Evolutionary conservation across 2,113 vertebrate genomes (phyloP).

Genomic region (Cercocebus atys): DNA sequence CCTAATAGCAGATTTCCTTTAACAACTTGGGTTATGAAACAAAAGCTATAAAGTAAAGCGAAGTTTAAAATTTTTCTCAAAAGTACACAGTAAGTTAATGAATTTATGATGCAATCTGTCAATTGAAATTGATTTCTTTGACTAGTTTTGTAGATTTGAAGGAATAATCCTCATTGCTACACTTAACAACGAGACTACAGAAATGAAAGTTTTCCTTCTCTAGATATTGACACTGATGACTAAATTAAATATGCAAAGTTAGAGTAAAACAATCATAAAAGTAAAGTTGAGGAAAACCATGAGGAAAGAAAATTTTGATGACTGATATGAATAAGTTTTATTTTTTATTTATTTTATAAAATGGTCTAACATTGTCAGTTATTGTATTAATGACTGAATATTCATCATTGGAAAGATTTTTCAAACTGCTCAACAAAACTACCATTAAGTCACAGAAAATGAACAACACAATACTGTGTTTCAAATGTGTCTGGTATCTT

Average conservation of each 20-base stretch:
- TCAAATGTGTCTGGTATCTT: constrained; percentile 62
- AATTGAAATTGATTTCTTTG: not conserved
- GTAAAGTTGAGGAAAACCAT: not conserved
- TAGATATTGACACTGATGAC: not conserved
- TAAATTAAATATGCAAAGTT: constrained; percentile 21
- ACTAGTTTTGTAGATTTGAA: not conserved
- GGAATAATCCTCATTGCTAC: not conserved
- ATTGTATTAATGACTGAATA: constrained; percentile 38
- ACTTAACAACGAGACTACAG: not conserved
- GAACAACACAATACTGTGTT: not conserved
- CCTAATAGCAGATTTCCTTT: not conserved
- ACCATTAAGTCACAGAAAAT: constrained; percentile 41
- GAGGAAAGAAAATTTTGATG: constrained; percentile 26
- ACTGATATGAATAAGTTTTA: constrained; percentile 24
- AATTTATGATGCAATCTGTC: not conserved
- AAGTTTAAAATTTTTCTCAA: constrained; percentile 5
- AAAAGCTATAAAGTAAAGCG: not conserved
- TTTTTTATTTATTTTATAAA: not conserved
- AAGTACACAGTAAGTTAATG: not conserved
- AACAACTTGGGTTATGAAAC: not conserved
- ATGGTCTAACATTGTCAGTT: not conserved
- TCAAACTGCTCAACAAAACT: constrained; percentile 22
- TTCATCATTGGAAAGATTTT: not conserved
- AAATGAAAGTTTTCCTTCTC: not conserved
- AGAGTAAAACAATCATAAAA: constrained; percentile 13